Percentiles rank a stretch among this genome's conserved stretches.
Evolutionary conservation across 1,140 invertebrate genomes (phyloP).

Genomic region (Drosophila pseudoananassae): DNA sequence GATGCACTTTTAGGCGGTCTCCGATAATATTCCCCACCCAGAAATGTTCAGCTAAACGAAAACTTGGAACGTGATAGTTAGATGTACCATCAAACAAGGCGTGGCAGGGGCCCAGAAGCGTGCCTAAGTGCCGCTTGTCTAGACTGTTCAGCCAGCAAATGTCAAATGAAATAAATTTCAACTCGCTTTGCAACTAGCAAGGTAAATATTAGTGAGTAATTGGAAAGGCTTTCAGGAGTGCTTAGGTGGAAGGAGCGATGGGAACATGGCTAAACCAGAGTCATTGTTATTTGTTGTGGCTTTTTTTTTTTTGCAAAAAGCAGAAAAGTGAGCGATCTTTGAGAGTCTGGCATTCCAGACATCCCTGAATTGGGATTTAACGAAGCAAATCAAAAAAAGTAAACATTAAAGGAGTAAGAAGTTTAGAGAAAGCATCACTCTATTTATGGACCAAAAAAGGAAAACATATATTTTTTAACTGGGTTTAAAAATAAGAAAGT

Average conservation of each 20-base stretch:
- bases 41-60: conserved; percentile 27
- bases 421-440: neutral
- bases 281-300: conserved; percentile 56
- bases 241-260: neutral
- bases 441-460: neutral
- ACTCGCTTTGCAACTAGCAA: conserved; percentile 28
- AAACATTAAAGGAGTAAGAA: conserved; percentile 2
- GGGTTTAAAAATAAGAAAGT: neutral
- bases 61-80: conserved; percentile 29
- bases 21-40: conserved; percentile 15
- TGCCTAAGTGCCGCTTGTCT: conserved; percentile 65
- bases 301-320: neutral
- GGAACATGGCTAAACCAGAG: conserved; percentile 31
- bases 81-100: conserved; percentile 1
- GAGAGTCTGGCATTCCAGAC: conserved; percentile 10
- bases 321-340: conserved; percentile 20
- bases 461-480: neutral
- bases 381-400: conserved; percentile 38
- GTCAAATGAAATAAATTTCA: conserved; percentile 63
- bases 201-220: conserved; percentile 65
- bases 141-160: conserved; percentile 52
- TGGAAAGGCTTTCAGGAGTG: conserved; percentile 38
- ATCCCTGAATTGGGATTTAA: conserved; percentile 34
- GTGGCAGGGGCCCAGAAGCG: conserved; percentile 36
- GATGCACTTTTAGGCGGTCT: conserved; percentile 48